Percentiles rank a stretch among this genome's conserved stretches.
Evolutionary conservation across 2,113 vertebrate species (phyloP).

Genomic region (Garra rufa): DNA sequence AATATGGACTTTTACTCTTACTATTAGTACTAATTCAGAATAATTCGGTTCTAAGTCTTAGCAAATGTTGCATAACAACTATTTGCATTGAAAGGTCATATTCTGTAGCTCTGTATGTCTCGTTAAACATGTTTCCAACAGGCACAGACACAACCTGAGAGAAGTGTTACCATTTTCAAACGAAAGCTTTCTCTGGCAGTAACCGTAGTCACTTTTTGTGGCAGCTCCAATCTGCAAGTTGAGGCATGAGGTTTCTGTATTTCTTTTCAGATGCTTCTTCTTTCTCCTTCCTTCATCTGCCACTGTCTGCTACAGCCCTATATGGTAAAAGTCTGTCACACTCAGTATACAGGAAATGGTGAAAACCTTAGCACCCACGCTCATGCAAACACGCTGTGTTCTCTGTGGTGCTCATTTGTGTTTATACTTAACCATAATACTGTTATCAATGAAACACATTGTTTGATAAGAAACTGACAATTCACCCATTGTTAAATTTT

Average conservation of each 20-base stretch:
- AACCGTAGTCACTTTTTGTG: conserved; percentile 27
- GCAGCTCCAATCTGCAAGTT: conserved; percentile 60
- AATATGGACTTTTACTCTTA: no score
- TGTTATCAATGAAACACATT: neutral
- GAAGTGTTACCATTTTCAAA: neutral
- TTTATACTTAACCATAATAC: neutral
- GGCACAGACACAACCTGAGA: conserved; percentile 58
- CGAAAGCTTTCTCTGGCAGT: conserved; percentile 54
- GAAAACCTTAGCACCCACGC: conserved; percentile 46
- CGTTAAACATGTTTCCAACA: conserved; percentile 49
- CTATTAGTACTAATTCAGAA: neutral
- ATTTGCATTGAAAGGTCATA: neutral
- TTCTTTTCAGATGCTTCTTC: conserved; percentile 40
- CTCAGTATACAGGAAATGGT: conserved; percentile 68
- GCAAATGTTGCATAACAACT: neutral
- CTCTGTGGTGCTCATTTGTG: conserved; percentile 50
- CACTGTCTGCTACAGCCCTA: conserved; percentile 64
- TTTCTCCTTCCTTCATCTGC: conserved; percentile 56
- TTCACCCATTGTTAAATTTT: neutral
- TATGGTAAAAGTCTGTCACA: conserved; percentile 70
- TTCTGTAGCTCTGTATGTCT: neutral
- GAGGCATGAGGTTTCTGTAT: conserved; percentile 63
- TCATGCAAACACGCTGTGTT: neutral
- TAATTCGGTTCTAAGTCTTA: neutral
- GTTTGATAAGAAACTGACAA: neutral